Evolutionary conservation across 2,797 vertebrate species (phyloP).

Genomic region (Anguilla obscura): DNA sequence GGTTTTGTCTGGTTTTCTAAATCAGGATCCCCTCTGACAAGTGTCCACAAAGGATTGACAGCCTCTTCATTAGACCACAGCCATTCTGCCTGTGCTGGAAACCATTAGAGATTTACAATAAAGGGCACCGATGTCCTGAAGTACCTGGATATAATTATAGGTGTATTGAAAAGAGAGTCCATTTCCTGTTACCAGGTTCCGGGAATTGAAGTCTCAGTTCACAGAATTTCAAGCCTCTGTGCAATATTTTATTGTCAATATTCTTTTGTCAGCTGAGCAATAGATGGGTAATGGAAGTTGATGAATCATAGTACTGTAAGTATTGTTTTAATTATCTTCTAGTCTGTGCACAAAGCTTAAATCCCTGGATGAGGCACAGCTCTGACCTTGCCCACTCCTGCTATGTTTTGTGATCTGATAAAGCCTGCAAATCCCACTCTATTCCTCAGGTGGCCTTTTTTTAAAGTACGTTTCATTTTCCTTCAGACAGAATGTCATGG

Average conservation of each 20-base stretch:
- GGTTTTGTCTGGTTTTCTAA: background rate
- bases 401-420: background rate
- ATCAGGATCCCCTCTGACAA: background rate
- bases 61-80: background rate
- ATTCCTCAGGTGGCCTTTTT: background rate
- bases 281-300: background rate
- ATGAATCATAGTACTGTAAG: background rate
- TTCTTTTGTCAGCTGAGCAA: background rate
- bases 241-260: conserved; percentile 2
- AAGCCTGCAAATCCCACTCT: background rate
- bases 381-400: background rate
- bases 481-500: no score
- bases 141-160: background rate
- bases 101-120: background rate
- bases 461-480: no score
- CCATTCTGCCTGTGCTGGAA: background rate
- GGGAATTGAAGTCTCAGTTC: background rate
- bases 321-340: background rate
- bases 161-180: background rate
- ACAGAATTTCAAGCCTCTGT: background rate
- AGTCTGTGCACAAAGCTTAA: background rate
- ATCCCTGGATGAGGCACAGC: background rate
- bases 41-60: background rate
- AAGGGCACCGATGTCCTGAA: background rate
- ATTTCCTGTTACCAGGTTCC: background rate